Conservation (phyloP, 2,888 invertebrate species). For the Lasioglossum zephyrum region DNA sequence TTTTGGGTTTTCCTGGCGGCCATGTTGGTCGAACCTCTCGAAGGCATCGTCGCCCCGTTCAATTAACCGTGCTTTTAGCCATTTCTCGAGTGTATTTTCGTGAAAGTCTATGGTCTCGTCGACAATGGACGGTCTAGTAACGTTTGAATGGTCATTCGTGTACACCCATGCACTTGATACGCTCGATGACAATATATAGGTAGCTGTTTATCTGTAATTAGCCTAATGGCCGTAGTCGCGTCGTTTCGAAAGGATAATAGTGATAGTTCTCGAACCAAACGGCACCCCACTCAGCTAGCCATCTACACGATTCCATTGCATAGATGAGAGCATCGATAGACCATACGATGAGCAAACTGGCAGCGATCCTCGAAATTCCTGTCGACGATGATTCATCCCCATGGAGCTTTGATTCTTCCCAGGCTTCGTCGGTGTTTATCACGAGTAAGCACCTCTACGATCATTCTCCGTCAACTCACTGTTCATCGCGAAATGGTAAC, state of each 20-base stretch:
- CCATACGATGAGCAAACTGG: constrained; percentile 35
- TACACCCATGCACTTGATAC: constrained; percentile 5
- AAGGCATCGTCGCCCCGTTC: neutral
- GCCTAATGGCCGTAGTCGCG: constrained; percentile 46
- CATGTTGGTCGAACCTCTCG: neutral
- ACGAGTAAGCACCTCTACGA: neutral
- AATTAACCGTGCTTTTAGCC: constrained; percentile 14
- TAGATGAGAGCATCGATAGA: constrained; percentile 42
- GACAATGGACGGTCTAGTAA: neutral
- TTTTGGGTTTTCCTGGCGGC: neutral
- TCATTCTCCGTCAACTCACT: neutral
- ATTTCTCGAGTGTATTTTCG: constrained; percentile 6
- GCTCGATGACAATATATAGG: constrained; percentile 18
- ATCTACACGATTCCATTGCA: constrained; percentile 40
- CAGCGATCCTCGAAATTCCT: constrained; percentile 28
- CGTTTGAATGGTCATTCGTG: neutral
- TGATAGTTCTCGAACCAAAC: constrained; percentile 36
- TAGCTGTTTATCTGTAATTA: constrained; percentile 63
- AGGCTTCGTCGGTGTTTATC: neutral
- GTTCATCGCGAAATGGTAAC: neutral
- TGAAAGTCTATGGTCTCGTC: neutral
- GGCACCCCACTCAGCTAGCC: constrained; percentile 9
- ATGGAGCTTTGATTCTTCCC: neutral
- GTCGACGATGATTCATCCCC: constrained; percentile 39
- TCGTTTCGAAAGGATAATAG: constrained; percentile 51